Evolutionary conservation across 2,888 invertebrate genomes (phyloP).

Genomic region (Agrotis exclamationis): DNA sequence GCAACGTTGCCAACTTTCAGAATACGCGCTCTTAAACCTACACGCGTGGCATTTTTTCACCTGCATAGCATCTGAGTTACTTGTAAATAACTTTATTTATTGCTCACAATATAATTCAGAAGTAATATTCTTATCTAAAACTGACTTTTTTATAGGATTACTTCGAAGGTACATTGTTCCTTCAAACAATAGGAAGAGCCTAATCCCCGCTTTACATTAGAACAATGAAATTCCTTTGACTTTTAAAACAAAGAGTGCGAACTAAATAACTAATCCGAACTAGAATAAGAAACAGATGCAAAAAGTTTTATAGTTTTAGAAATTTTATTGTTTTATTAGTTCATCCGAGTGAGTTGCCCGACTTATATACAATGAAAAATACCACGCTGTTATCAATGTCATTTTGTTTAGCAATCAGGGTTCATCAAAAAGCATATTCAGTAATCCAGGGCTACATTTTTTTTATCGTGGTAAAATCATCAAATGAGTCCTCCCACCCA

Average conservation of each 20-base stretch:
- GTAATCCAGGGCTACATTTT: too few relatives aligned
- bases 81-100: background rate
- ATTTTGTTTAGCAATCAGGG: background rate
- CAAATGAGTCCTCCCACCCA: too few relatives aligned
- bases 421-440: too few relatives aligned
- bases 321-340: background rate
- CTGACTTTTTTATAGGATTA: slow-evolving; percentile 5
- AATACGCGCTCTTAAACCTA: too few relatives aligned
- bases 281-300: background rate
- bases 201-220: background rate
- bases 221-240: slow-evolving; percentile 15
- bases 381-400: background rate
- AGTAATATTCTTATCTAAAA: too few relatives aligned
- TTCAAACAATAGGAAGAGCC: slow-evolving; percentile 14
- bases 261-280: background rate
- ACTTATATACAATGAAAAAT: slow-evolving; percentile 5
- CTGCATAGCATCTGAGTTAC: background rate
- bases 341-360: background rate
- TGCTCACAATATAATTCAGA: background rate
- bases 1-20: too few relatives aligned
- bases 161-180: background rate
- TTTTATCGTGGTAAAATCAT: background rate
- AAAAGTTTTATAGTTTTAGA: background rate
- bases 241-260: background rate
- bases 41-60: background rate